Base-by-base conservation (phyloP, 1,140 invertebrate genomes). In the Scaptomyza graminum region DNA sequence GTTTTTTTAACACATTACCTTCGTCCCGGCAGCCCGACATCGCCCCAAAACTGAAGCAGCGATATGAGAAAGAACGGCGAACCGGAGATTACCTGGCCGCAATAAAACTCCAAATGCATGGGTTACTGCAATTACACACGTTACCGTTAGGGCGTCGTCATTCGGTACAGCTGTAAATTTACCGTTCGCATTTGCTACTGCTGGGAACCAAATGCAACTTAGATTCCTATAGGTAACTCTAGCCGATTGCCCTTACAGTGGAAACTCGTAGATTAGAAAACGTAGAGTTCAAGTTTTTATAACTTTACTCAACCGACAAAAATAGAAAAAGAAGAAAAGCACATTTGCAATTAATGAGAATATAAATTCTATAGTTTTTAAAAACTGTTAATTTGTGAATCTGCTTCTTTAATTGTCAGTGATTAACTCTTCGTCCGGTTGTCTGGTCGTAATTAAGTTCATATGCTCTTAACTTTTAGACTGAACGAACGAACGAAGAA, bases 91-190 rank as follows among this genome's bases (percentile, higher is more conserved):
- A 83, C 65, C 79, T 83, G 79, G 78, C 79, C 79, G 79, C 12
- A n/a, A 8, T 46, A 1, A 74, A 83, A 71, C 72, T 76, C 75
- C 76, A 76, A 76, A 76, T 79, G 80, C 79, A 75, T 79, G 76
- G 66, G 62, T 73, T 79, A 85, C 78, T 87, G 74, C 82, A 85
- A 78, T 75, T 81, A 85, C 81, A 85, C 81, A 85, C 78, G 70
- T 55, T 85, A 87, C 81, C 81, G 81, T 85, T 85, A 85, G 71
- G 79, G 65, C 66, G 79, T 70, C 70, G 82, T 60, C 61, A 43
- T 64, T 51, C 8, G 59, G 65, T 76, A 76, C 60, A 71, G 77
- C 75, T 79, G 74, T 78, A 64, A 74, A 75, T 61, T 56, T 76
- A 76, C 80, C 76, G 80, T 83, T 83, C 47, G 62, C 52, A 12